Evolutionary conservation across 2,113 vertebrate species (phyloP).

Genomic region (Tyto alba): DNA sequence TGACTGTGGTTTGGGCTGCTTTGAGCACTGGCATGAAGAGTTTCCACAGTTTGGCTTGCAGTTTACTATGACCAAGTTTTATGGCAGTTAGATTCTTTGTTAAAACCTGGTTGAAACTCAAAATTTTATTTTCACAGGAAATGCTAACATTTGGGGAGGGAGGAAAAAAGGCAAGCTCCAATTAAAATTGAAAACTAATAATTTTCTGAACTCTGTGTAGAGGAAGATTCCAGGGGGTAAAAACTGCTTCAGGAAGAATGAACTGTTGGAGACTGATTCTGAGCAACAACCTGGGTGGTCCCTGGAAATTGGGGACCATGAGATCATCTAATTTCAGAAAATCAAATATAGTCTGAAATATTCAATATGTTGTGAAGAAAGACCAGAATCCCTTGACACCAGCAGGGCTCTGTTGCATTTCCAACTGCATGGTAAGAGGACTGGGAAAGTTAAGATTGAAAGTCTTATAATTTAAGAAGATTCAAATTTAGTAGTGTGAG

Average conservation of each 20-base stretch:
- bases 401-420: neutral
- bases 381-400: neutral
- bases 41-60: neutral
- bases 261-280: neutral
- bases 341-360: neutral
- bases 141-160: neutral
- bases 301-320: neutral
- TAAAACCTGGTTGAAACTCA: neutral
- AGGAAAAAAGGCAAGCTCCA: neutral
- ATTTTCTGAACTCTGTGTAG: neutral
- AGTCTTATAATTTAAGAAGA: neutral
- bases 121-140: constrained; percentile 16
- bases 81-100: neutral
- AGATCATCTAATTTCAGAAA: constrained; percentile 35
- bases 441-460: neutral
- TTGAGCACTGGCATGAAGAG: constrained; percentile 27
- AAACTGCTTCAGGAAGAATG: neutral
- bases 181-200: neutral
- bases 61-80: constrained; percentile 27
- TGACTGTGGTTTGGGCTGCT: constrained; percentile 59
- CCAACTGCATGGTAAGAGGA: neutral
- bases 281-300: constrained; percentile 30
- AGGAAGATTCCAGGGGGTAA: neutral
- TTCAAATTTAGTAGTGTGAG: neutral
- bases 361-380: neutral